Evolutionary conservation across 2,113 vertebrate species (phyloP).

Genomic region (Poeciliopsis retropinna): DNA sequence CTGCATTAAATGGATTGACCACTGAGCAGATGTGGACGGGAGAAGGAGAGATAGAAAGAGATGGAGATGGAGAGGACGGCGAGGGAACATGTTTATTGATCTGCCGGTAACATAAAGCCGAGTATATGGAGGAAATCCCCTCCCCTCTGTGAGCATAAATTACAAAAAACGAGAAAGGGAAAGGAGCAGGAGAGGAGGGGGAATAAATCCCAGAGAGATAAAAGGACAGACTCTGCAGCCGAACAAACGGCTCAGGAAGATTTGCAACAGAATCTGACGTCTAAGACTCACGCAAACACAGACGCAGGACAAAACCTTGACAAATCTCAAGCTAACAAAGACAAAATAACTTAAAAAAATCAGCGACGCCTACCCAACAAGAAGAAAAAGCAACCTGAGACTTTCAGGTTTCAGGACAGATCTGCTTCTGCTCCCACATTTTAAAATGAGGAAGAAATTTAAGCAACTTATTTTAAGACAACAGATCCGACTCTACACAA

Average conservation of each 20-base stretch:
- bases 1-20: constrained; percentile 97
- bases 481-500: background rate
- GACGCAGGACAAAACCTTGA: constrained; percentile 15
- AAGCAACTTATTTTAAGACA: background rate
- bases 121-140: constrained; percentile 58
- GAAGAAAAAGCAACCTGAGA: constrained; percentile 1
- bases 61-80: constrained; percentile 41
- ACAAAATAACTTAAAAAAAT: constrained; percentile 3
- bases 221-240: constrained; percentile 36
- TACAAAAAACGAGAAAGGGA: constrained; percentile 35
- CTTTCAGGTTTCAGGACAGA: background rate
- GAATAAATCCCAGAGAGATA: constrained; percentile 51
- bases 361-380: background rate
- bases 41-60: constrained; percentile 23
- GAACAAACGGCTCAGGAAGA: constrained; percentile 26
- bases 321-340: constrained; percentile 19
- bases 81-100: constrained; percentile 87
- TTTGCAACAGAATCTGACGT: constrained; percentile 14
- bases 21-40: constrained; percentile 83
- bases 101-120: constrained; percentile 73
- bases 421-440: background rate
- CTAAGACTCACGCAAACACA: constrained; percentile 6
- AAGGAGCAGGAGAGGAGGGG: background rate
- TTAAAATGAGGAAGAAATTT: background rate
- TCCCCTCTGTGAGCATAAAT: constrained; percentile 57